Evolutionary conservation across 2,797 vertebrate species (phyloP).

Genomic region (Peromyscus eremicus): DNA sequence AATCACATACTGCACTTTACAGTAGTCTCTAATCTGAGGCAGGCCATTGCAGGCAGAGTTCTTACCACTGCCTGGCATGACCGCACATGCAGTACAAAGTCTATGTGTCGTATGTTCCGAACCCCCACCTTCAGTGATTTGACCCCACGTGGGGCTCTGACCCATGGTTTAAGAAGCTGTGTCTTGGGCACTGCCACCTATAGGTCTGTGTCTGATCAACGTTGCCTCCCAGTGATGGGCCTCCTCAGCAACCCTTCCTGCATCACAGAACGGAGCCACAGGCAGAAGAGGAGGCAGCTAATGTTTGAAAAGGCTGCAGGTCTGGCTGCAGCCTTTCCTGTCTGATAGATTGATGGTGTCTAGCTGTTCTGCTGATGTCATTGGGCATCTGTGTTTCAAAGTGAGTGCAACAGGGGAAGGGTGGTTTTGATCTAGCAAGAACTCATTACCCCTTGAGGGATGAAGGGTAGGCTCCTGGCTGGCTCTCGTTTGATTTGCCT

Average conservation of each 20-base stretch:
- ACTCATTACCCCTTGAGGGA: conserved; percentile 63
- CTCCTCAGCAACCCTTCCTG: background rate
- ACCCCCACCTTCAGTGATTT: background rate
- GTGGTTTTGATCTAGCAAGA: conserved; percentile 60
- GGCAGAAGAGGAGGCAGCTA: background rate
- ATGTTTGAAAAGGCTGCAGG: conserved; percentile 15
- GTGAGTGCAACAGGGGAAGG: conserved; percentile 21
- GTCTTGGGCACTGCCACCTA: background rate
- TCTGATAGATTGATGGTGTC: conserved; percentile 59
- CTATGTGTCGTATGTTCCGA: background rate
- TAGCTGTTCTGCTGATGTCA: conserved; percentile 69
- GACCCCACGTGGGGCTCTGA: background rate
- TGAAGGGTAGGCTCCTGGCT: conserved; percentile 47
- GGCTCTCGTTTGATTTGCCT: conserved; percentile 70
- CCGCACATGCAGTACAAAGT: background rate
- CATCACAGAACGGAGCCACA: background rate
- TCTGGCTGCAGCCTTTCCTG: conserved; percentile 64
- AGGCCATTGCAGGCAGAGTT: background rate
- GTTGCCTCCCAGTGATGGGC: background rate
- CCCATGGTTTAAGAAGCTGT: background rate
- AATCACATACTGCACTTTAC: background rate
- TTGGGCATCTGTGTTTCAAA: conserved; percentile 60
- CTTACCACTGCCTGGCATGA: background rate
- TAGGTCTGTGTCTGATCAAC: background rate
- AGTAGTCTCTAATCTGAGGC: background rate